Evolutionary conservation across 2,797 vertebrate species (phyloP).

Genomic region (Pachyuromys duprasi): DNA sequence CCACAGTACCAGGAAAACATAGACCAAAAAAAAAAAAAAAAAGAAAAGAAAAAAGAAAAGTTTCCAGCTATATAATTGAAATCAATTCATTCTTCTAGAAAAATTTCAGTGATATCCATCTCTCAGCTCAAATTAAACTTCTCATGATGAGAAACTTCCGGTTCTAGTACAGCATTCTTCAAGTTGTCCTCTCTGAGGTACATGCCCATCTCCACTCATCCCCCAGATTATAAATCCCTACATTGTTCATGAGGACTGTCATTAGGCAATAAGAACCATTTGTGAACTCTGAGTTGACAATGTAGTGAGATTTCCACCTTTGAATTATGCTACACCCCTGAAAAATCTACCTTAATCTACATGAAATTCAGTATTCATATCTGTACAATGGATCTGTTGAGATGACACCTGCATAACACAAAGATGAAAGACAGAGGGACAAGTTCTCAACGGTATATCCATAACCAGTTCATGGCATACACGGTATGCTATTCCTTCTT

Average conservation of each 20-base stretch:
- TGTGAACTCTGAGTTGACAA: background rate
- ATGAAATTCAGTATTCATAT: background rate
- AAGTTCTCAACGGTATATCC: no score
- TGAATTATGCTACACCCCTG: background rate
- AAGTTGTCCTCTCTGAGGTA: background rate
- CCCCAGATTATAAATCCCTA: background rate
- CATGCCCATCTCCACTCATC: background rate
- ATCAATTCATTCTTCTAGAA: background rate
- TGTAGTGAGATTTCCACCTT: background rate
- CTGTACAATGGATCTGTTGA: background rate
- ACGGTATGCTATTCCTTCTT: background rate
- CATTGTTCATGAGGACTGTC: background rate
- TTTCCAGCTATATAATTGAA: background rate
- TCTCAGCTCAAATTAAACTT: constrained; percentile 39
- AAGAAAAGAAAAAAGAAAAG: background rate
- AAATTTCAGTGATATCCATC: background rate
- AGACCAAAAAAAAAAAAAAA: background rate
- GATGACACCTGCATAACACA: background rate
- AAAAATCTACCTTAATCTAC: background rate
- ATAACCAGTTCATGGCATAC: background rate
- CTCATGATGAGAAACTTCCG: background rate
- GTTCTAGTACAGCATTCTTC: background rate
- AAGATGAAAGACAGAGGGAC: background rate
- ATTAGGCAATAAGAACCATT: background rate
- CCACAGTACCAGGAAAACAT: background rate